Conservation (phyloP, 1,140 invertebrate species). For the Pissodes strobi region DNA sequence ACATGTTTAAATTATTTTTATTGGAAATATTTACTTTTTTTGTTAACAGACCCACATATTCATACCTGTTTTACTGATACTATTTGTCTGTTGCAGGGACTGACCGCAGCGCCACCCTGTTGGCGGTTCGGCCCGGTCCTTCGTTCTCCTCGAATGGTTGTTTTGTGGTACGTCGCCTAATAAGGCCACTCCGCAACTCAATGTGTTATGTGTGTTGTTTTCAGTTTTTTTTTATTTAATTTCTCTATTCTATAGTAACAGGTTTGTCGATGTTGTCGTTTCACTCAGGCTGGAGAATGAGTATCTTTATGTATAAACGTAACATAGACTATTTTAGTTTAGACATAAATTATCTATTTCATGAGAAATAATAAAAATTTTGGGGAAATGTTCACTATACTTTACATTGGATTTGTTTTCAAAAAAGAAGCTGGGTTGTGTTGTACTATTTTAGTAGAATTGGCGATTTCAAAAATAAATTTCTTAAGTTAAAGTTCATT, state of each 20-base stretch:
- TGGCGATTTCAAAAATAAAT: no score
- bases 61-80: background rate
- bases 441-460: no score
- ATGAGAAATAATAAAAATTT: no score
- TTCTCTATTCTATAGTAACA: constrained; percentile 8
- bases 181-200: constrained; percentile 45
- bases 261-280: constrained; percentile 19
- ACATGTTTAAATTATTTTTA: no score
- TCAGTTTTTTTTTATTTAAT: constrained; percentile 26
- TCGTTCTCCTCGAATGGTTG: constrained; percentile 51
- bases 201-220: constrained; percentile 36
- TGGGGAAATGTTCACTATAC: no score
- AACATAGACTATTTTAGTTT: background rate
- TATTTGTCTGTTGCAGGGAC: constrained; percentile 55
- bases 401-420: no score
- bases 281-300: constrained; percentile 5
- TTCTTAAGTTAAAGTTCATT: no score
- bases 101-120: constrained; percentile 54
- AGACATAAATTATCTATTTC: no score
- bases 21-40: no score
- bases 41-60: no score
- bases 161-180: constrained; percentile 55
- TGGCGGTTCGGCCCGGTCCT: constrained; percentile 54
- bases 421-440: no score
- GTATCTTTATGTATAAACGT: background rate